Base-by-base conservation (phyloP, 64 coral and sea anemone genomes). In the Montipora foliosa region DNA sequence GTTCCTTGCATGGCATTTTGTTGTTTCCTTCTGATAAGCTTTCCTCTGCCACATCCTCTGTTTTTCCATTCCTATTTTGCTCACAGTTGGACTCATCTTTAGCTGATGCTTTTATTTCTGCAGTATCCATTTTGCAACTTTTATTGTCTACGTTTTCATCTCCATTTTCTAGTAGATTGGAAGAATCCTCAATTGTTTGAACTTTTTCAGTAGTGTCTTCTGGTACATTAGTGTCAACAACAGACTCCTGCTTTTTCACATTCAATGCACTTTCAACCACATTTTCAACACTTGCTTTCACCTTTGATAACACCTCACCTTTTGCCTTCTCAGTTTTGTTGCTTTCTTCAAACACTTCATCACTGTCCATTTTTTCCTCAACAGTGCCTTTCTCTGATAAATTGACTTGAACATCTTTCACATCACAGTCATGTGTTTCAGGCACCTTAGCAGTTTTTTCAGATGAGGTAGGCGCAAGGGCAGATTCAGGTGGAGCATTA, bases 401-500 rank as follows among this genome's bases (percentile, higher is more conserved):
- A 88, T 75, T 83, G 6, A 53, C 5, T 8, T 79, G 58, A 88
- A 81, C 58, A 73, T n/a, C 37, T 76, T 91, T 76, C 12, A 75
- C 55, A 90, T 90, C 88, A 16, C 24, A 53, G 55, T 45, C 53
- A 12, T 19, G 71, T 1, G 5, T 67, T 5, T 69, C 72, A 9
- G 37, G 37, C 37, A 37, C 37, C 37, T 37, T 2, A 37, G 37
- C 37, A 37, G 37, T 37, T 37, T 37, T 37, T 37, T 37, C 37
- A 37, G 37, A 37, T 37, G 37, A 37, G 21, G 4, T 87, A 66
- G 44, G 59, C 58, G 17, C 5, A 70, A 44, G 5, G n/a, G 82
- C 19, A 5, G 81, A 19, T 21, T 83, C 84, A 4, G 90, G 86
- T 11, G 98, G 98, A 15, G 98, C 98, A 94, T 99, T 99, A 21